Conservation (phyloP, 2,797 vertebrate genomes). For the Aldrovandia affinis region DNA sequence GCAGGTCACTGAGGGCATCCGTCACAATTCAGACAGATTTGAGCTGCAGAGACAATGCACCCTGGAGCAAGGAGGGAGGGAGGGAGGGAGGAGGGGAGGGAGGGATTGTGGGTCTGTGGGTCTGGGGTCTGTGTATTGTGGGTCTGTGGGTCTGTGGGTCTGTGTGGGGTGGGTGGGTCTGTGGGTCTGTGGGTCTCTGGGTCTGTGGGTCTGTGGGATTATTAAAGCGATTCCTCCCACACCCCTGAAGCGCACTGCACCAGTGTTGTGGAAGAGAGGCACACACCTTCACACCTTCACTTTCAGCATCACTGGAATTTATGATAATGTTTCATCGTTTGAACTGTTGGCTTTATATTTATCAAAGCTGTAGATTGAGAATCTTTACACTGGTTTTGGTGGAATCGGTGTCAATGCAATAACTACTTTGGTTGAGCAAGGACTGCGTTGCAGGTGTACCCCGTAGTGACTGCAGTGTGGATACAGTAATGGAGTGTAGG, state of each 20-base stretch:
- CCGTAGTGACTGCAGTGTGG: background rate
- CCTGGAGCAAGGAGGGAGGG: background rate
- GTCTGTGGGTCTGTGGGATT: background rate
- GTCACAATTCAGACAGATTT: constrained; percentile 15
- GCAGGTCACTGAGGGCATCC: background rate
- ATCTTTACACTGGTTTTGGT: background rate
- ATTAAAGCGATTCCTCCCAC: background rate
- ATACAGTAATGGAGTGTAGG: background rate
- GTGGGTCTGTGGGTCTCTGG: background rate
- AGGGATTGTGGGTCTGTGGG: no score
- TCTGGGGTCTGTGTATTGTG: no score
- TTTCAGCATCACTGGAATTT: background rate
- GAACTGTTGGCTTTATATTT: background rate
- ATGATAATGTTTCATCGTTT: background rate
- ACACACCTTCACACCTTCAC: background rate
- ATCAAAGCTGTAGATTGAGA: background rate
- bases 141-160: background rate
- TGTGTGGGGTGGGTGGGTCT: no score
- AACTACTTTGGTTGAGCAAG: background rate
- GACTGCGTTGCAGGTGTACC: background rate
- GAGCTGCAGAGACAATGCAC: background rate
- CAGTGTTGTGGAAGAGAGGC: background rate
- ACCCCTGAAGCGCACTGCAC: background rate
- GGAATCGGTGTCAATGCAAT: background rate
- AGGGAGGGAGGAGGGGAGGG: background rate